Percentiles rank a stretch among this genome's conserved stretches.
Evolutionary conservation across 2,888 invertebrate genomes (phyloP).

Genomic region (Eupsilia transversa): DNA sequence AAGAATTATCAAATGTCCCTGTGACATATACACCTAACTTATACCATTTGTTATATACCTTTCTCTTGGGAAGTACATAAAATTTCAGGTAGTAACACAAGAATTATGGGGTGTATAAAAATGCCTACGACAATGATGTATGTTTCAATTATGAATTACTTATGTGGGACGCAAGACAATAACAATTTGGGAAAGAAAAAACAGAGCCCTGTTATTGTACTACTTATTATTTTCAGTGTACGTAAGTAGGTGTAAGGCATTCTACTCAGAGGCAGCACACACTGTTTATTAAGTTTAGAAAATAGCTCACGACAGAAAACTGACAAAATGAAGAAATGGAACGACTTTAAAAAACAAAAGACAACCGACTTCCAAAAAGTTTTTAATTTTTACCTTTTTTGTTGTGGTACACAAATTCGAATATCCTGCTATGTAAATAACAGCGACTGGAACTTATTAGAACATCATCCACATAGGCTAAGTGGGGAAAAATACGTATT

Average conservation of each 20-base stretch:
- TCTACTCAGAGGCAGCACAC: neutral
- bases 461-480: too few species aligned
- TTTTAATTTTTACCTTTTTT: too few species aligned
- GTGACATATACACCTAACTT: too few species aligned
- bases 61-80: conserved; percentile 35
- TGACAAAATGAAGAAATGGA: neutral
- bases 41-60: too few species aligned
- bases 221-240: conserved; percentile 2
- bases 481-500: too few species aligned
- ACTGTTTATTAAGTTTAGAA: neutral
- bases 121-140: conserved; percentile 41
- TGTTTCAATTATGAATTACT: conserved; percentile 47
- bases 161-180: conserved; percentile 6
- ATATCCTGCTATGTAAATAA: too few species aligned
- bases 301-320: neutral
- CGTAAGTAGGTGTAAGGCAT: neutral
- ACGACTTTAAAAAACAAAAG: too few species aligned
- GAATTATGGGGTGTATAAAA: conserved; percentile 38
- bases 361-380: too few species aligned
- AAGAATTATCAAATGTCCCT: too few species aligned
- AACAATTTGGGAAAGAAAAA: conserved; percentile 20
- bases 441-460: too few species aligned
- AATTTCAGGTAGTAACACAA: conserved; percentile 31
- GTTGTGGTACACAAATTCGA: too few species aligned
- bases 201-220: neutral